phyloP scores from a whole-genome alignment of 2,113 vertebrate species.

The Ictalurus furcatus region DNA sequence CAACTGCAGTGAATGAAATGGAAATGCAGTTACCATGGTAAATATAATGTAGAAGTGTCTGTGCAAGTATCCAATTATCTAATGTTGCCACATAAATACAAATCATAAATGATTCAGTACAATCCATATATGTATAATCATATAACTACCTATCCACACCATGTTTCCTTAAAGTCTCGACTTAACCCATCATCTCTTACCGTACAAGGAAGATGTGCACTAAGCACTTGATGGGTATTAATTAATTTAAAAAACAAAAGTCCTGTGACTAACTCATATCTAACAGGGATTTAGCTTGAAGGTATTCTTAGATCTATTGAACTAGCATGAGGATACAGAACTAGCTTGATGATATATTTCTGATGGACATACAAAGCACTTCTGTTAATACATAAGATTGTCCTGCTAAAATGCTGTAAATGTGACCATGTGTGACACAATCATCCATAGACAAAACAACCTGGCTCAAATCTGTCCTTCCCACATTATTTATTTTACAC shows the following conservation, averaged over 20 bases:
- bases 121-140: not conserved
- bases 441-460: not conserved
- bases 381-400: not conserved
- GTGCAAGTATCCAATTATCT: not conserved
- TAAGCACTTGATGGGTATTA: too few species aligned
- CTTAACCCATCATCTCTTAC: too few species aligned
- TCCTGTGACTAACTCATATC: not conserved
- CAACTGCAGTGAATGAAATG: not conserved
- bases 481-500: too few species aligned
- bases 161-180: too few species aligned
- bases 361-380: not conserved
- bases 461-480: not conserved
- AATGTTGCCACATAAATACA: not conserved
- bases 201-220: too few species aligned
- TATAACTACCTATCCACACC: too few species aligned
- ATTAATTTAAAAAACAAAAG: too few species aligned
- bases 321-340: not conserved
- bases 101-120: not conserved
- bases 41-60: not conserved
- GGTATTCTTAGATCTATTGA: not conserved
- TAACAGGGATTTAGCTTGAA: not conserved
- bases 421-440: not conserved
- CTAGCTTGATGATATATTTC: not conserved
- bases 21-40: not conserved
- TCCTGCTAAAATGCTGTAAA: not conserved